A percentile compares a stretch with the other conserved stretches of the same genome.
phyloP scores from a whole-genome alignment of 2,888 invertebrate species.

The Antheraea assamensis region DNA sequence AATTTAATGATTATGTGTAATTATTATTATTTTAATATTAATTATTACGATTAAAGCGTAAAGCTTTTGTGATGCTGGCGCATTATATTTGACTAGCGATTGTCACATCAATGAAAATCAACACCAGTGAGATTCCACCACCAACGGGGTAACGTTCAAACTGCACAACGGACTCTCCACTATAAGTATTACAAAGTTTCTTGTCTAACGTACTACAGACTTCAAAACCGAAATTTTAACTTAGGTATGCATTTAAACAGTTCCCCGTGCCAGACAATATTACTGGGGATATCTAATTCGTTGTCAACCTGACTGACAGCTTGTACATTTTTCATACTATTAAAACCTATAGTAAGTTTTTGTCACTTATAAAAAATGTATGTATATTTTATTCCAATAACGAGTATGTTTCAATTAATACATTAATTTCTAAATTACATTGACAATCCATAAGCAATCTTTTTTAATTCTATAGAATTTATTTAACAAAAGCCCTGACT shows the following conservation, averaged over 20 bases:
- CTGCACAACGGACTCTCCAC: conserved; percentile 18
- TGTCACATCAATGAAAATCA: conserved; percentile 66
- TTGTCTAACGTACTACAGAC: not conserved
- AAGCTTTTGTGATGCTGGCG: conserved; percentile 68
- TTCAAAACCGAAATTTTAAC: not conserved
- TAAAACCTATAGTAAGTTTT: not conserved
- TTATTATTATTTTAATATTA: not conserved
- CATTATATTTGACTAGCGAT: conserved; percentile 69
- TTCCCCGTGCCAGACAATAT: not conserved
- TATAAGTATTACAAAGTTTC: not conserved
- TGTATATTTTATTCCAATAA: too few species aligned
- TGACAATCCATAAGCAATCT: too few species aligned
- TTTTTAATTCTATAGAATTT: too few species aligned
- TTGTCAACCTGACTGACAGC: conserved; percentile 58
- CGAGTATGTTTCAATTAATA: too few species aligned
- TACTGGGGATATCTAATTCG: conserved; percentile 54
- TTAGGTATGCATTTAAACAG: not conserved
- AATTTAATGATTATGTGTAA: conserved; percentile 8
- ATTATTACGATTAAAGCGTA: not conserved
- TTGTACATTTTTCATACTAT: conserved; percentile 14
- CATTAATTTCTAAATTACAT: too few species aligned
- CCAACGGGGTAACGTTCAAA: conserved; percentile 47
- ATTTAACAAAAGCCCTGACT: too few species aligned
- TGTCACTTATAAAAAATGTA: not conserved
- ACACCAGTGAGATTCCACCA: conserved; percentile 54